These are phyloP conservation scores for Malurus leucopterus DNA, from an alignment of 2,797 vertebrate species.

Conservation along the genomic window DNA sequence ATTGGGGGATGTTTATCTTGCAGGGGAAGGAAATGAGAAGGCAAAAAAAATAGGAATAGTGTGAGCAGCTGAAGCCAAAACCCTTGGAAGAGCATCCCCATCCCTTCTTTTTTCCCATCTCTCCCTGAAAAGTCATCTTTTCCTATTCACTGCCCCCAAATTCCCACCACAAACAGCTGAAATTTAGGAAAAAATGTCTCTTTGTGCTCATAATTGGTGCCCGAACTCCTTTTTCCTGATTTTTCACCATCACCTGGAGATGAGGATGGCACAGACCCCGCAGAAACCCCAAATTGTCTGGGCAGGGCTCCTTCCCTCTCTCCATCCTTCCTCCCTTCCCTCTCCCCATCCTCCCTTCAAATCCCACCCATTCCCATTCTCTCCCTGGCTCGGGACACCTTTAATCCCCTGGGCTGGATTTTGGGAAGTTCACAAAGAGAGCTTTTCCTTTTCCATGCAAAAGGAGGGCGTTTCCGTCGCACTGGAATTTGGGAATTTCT, in stretches of 20 bases:
- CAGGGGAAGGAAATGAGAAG: not conserved
- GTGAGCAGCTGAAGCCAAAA: not conserved
- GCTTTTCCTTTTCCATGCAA: too few species aligned
- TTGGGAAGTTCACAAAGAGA: too few species aligned
- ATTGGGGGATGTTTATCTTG: not conserved
- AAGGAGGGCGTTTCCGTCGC: too few species aligned
- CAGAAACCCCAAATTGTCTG: not conserved
- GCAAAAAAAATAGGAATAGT: not conserved
- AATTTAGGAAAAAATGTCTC: not conserved
- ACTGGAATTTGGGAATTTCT: too few species aligned
- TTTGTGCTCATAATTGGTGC: not conserved
- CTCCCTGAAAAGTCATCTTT: not conserved
- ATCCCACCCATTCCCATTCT: too few species aligned
- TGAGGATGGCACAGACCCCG: not conserved
- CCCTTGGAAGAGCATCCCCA: not conserved
- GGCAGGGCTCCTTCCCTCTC: not conserved
- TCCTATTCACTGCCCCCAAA: not conserved
- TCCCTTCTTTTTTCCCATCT: not conserved
- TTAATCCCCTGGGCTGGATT: too few species aligned
- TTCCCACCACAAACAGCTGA: accelerated
- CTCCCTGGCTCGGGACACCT: too few species aligned
- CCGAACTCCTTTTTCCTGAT: not conserved
- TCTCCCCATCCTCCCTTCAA: not conserved
- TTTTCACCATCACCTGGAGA: not conserved
- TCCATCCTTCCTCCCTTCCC: too few species aligned